phyloP scores from a whole-genome alignment of 1,140 invertebrate species.

The Brachystomella parvula region DNA sequence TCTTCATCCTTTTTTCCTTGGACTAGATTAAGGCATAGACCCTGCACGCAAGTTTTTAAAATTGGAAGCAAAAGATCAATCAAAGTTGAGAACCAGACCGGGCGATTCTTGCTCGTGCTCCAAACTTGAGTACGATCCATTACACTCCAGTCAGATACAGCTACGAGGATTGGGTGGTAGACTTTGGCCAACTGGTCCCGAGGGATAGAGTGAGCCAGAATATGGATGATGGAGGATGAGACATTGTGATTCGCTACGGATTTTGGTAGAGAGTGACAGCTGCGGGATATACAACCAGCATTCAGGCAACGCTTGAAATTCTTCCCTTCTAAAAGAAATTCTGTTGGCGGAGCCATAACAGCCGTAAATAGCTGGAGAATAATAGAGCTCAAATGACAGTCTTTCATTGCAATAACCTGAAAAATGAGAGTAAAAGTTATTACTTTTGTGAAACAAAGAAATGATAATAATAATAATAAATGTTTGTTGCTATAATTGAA shows the following conservation, averaged over 20 bases:
- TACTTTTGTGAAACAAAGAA: neutral
- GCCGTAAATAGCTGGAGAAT: conserved; percentile 30
- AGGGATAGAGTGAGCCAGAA: conserved; percentile 29
- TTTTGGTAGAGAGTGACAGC: conserved; percentile 35
- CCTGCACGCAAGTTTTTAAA: conserved; percentile 36
- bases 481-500: neutral
- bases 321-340: conserved; percentile 36
- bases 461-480: neutral
- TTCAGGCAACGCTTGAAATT: conserved; percentile 31
- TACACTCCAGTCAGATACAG: conserved; percentile 33
- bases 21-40: conserved; percentile 18
- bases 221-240: conserved; percentile 25
- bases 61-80: conserved; percentile 34
- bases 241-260: conserved; percentile 31
- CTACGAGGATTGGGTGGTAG: conserved; percentile 23
- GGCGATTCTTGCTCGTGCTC: conserved; percentile 26
- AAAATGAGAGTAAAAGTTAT: neutral
- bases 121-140: conserved; percentile 37
- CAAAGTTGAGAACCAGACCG: conserved; percentile 36
- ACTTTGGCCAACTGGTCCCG: conserved; percentile 22
- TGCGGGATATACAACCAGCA: conserved; percentile 27
- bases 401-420: conserved; percentile 33
- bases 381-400: conserved; percentile 25
- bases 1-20: conserved; percentile 19
- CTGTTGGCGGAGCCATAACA: conserved; percentile 18